Evolutionary conservation across 2,797 vertebrate species (phyloP).

Genomic region (Iguana delicatissima): DNA sequence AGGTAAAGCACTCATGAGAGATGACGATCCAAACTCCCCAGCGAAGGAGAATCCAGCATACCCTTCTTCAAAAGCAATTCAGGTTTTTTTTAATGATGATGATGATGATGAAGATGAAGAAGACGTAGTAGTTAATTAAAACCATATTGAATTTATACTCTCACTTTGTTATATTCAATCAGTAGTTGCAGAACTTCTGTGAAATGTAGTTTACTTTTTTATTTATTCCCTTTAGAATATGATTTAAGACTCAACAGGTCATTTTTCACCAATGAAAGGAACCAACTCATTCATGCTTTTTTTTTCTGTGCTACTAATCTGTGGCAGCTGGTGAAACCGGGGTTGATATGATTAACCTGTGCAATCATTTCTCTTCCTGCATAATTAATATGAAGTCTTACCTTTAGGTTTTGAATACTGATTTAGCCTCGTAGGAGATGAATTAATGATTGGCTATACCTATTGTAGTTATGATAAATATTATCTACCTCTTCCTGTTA

Average conservation of each 20-base stretch:
- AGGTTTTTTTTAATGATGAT: neutral
- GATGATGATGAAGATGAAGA: neutral
- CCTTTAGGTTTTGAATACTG: constrained; percentile 61
- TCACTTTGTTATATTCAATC: constrained; percentile 23
- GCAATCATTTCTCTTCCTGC: constrained; percentile 47
- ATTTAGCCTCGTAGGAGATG: constrained; percentile 53
- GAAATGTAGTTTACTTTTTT: constrained; percentile 28
- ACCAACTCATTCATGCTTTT: constrained; percentile 49
- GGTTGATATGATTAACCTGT: constrained; percentile 62
- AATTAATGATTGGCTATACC: constrained; percentile 61
- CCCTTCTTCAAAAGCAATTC: constrained; percentile 17
- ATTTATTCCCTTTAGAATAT: constrained; percentile 53
- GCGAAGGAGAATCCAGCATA: neutral
- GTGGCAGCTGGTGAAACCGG: constrained; percentile 62
- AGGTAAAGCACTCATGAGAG: neutral
- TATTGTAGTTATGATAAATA: constrained; percentile 32
- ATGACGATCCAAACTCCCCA: no score
- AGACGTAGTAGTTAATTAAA: neutral
- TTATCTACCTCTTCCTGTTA: constrained; percentile 47
- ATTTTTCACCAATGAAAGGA: constrained; percentile 53
- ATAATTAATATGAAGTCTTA: constrained; percentile 51
- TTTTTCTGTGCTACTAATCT: constrained; percentile 61
- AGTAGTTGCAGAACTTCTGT: constrained; percentile 33
- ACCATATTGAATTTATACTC: rapidly evolving
- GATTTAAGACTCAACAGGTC: constrained; percentile 34